Conservation (phyloP, 2,888 invertebrate genomes). For the Petrolisthes manimaculis region DNA sequence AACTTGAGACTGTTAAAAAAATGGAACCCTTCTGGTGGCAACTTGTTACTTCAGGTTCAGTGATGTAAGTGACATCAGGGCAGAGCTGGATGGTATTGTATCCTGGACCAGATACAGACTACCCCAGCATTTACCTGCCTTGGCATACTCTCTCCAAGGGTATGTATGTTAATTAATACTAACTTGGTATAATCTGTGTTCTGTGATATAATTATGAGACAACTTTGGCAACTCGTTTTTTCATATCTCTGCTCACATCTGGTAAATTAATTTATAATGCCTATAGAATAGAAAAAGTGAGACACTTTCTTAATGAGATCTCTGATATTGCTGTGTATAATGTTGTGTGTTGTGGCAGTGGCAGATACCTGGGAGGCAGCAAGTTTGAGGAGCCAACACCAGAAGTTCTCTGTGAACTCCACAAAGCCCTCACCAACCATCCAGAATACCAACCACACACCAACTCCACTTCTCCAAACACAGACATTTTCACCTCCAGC, state of each 20-base stretch:
- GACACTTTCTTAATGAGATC: background rate
- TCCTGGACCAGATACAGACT: slow-evolving; percentile 40
- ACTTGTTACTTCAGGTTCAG: slow-evolving; percentile 15
- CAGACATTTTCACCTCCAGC: background rate
- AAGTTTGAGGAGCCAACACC: background rate
- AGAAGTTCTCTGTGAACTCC: background rate
- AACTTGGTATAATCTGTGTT: too few relatives aligned
- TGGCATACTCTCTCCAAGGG: slow-evolving; percentile 41
- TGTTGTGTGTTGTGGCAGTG: background rate
- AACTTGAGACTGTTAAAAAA: too few relatives aligned
- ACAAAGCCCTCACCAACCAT: background rate
- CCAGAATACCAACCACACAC: background rate
- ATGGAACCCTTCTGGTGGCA: background rate
- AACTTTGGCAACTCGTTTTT: too few relatives aligned
- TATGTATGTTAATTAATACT: background rate
- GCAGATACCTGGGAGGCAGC: background rate
- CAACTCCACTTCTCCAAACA: background rate
- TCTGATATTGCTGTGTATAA: background rate
- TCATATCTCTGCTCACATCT: too few relatives aligned
- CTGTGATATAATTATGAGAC: too few relatives aligned
- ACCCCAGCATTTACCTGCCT: slow-evolving; percentile 27
- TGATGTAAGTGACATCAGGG: slow-evolving; percentile 23
- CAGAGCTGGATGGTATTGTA: slow-evolving; percentile 41
- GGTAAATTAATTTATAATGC: too few relatives aligned
- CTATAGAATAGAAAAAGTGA: too few relatives aligned